Evolutionary conservation across 2,888 invertebrate genomes (phyloP), one percentile per base, ranked within the genome.

Genomic region (Epinotia nisella): DNA sequence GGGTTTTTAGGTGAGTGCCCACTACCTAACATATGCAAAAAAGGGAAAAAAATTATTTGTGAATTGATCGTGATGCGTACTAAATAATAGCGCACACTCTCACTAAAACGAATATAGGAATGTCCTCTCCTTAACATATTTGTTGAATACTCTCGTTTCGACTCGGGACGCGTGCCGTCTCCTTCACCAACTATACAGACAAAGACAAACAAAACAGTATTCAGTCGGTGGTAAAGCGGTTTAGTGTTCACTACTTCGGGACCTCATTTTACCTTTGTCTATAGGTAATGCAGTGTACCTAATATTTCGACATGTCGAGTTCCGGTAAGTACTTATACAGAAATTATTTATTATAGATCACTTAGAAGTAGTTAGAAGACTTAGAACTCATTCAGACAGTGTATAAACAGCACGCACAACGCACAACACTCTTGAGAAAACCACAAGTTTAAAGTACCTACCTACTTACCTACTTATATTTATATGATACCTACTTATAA

Each of bases 141-240:
- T 49, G 49, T 45, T 45, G 45, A 45, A 45, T 45, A 49, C 49
- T n/a, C n/a, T 49, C 49, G 49, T n/a, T n/a, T n/a, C n/a, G 49
- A 49, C n/a, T n/a, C 7, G 15, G 35, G 9, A 35, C 35, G 35
- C 9, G 7, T 35, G 35, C 35, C 35, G 35, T 35, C 35, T 35
- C 35, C 9, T 35, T 35, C 35, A 35, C 35, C 1, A 35, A 35
- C 35, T 35, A 35, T 35, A 29, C 29, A n/a, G n/a, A n/a, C n/a
- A n/a, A n/a, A n/a, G n/a, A n/a, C 2, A 24, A 2, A 24, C 21
- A 2, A 24, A 24, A 24, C 21, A 24, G 21, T 24, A 24, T 24
- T n/a, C 49, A 49, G 49, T 49, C n/a, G n/a, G n/a, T 49, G 49
- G 49, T 49, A 15, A 13, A 49, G 49, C 7, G n/a, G 2, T 41